These are phyloP conservation scores for Achlya flavicornis DNA, from an alignment of 2,888 invertebrate genomes.

Conservation along the genomic window DNA sequence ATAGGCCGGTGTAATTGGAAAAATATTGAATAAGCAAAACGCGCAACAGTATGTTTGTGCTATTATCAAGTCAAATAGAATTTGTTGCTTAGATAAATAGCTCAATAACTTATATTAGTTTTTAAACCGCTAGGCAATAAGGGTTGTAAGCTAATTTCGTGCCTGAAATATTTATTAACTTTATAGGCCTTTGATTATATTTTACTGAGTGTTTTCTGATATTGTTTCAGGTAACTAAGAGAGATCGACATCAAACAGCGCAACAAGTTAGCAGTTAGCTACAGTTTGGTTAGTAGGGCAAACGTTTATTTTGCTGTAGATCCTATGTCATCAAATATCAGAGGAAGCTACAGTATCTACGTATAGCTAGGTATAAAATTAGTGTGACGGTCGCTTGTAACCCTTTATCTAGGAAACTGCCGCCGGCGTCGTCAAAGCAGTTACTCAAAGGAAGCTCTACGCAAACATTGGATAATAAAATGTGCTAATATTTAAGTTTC, in stretches of 20 bases:
- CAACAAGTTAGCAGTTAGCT: background rate
- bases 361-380: conserved; percentile 9
- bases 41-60: too few species aligned
- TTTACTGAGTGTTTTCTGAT: background rate
- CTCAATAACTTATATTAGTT: background rate
- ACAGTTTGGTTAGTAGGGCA: background rate
- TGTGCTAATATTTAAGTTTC: conserved; percentile 72
- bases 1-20: background rate
- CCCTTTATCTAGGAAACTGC: conserved; percentile 57
- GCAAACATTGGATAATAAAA: conserved; percentile 71
- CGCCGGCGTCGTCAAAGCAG: conserved; percentile 54
- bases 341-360: conserved; percentile 23
- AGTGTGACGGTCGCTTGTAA: conserved; percentile 22
- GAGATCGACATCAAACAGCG: background rate
- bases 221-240: conserved; percentile 20
- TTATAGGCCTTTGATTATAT: too few species aligned
- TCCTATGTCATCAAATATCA: conserved; percentile 45
- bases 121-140: too few species aligned
- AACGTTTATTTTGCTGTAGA: conserved; percentile 12
- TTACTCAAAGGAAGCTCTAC: conserved; percentile 62
- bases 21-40: too few species aligned
- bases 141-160: too few species aligned
- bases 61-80: background rate
- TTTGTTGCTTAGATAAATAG: background rate
- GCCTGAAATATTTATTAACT: too few species aligned